A percentile compares a stretch with the other conserved stretches of the same genome.
Evolutionary conservation across 2,797 vertebrate genomes (phyloP).

Genomic region (Otolemur crassicaudatus): DNA sequence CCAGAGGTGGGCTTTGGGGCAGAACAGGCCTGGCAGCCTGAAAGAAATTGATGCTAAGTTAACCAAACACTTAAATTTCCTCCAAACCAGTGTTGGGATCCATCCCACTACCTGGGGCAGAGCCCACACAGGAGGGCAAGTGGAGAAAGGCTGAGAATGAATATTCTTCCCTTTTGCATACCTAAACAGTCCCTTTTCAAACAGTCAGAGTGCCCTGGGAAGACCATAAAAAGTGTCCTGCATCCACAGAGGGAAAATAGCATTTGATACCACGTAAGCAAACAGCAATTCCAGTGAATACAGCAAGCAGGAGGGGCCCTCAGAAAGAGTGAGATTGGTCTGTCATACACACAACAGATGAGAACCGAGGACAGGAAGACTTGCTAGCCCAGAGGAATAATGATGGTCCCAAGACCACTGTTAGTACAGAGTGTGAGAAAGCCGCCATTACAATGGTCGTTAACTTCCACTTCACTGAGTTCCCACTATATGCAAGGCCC

Average conservation of each 20-base stretch:
- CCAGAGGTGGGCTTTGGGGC: not conserved
- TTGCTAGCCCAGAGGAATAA: not conserved
- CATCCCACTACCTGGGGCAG: not conserved
- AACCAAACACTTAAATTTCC: not conserved
- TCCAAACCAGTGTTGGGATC: not conserved
- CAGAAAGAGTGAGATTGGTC: not conserved
- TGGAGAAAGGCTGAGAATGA: not conserved
- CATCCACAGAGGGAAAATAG: not conserved
- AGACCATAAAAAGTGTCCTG: not conserved
- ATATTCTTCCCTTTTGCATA: not conserved
- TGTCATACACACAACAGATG: not conserved
- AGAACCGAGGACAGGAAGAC: not conserved
- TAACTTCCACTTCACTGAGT: not conserved
- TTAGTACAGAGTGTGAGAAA: not conserved
- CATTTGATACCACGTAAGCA: not conserved
- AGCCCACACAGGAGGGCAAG: not conserved
- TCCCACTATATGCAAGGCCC: not conserved
- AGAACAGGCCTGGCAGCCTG: not conserved
- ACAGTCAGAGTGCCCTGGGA: not conserved
- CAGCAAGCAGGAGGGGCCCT: not conserved
- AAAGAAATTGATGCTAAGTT: not conserved
- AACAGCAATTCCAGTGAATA: not conserved
- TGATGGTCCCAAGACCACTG: not conserved
- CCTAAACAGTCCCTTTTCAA: not conserved
- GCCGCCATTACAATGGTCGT: too few relatives aligned